A percentile compares a stretch with the other conserved stretches of the same genome.
Evolutionary conservation across 2,113 vertebrate genomes (phyloP).

Genomic region (Ophiodon elongatus): DNA sequence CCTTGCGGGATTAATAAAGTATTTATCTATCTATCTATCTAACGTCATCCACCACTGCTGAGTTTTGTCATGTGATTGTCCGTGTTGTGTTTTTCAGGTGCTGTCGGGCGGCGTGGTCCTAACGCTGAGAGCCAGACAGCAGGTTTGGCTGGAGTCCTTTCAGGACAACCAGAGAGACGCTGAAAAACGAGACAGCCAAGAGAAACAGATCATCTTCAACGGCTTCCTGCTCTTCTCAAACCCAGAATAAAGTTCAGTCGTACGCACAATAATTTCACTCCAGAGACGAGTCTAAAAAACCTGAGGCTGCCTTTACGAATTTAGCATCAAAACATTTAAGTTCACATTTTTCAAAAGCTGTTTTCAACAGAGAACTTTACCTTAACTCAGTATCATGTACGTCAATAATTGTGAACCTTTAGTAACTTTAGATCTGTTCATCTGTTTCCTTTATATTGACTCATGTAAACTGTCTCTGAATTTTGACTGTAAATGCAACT

Average conservation of each 20-base stretch:
- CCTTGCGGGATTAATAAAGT: too few species aligned
- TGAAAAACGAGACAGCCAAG: accelerated
- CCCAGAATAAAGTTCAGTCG: not conserved
- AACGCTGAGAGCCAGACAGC: slow-evolving; percentile 11
- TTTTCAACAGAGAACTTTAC: not conserved
- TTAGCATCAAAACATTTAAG: not conserved
- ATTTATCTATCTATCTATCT: too few species aligned
- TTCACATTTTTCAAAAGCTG: not conserved
- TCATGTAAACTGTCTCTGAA: not conserved
- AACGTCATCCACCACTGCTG: too few species aligned
- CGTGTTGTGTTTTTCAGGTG: slow-evolving; percentile 53
- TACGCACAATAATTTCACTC: not conserved
- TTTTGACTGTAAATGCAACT: not conserved
- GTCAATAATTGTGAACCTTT: not conserved
- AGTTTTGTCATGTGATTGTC: not conserved
- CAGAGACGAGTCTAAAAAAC: not conserved
- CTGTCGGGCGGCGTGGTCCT: slow-evolving; percentile 64
- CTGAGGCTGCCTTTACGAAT: not conserved
- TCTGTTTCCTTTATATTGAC: not conserved
- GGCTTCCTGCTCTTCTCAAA: slow-evolving; percentile 66
- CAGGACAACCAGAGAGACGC: accelerated
- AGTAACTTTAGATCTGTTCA: not conserved
- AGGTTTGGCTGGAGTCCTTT: slow-evolving; percentile 65
- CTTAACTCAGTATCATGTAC: not conserved
- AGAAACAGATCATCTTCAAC: slow-evolving; percentile 65